These are phyloP conservation scores for Zaprionus lachaisei DNA, from an alignment of 1,140 invertebrate species.

Conservation along the genomic window DNA sequence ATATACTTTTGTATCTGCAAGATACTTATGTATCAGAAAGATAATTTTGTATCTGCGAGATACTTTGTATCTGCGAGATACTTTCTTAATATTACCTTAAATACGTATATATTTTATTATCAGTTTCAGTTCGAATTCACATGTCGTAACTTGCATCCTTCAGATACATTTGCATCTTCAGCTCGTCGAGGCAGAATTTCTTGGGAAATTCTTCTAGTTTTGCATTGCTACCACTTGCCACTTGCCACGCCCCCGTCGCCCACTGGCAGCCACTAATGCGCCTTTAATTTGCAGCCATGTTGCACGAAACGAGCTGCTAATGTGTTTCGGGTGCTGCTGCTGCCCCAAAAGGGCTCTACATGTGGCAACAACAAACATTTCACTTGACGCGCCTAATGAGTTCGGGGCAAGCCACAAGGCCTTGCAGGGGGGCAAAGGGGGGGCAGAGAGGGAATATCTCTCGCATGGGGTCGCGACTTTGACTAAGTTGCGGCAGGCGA, in stretches of 20 bases:
- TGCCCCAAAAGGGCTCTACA: conserved; percentile 41
- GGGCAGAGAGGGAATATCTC: background rate
- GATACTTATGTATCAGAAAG: background rate
- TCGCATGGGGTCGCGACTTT: conserved; percentile 53
- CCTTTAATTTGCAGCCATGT: conserved; percentile 77
- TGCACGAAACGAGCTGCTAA: conserved; percentile 76
- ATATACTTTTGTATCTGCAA: background rate
- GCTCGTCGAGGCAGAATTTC: conserved; percentile 20
- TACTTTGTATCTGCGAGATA: too few species aligned
- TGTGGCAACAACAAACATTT: conserved; percentile 68
- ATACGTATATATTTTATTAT: too few species aligned
- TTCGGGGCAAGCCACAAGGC: conserved; percentile 37
- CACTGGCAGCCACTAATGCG: conserved; percentile 57
- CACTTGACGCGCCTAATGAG: conserved; percentile 81
- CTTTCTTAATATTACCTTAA: too few species aligned
- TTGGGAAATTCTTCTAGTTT: conserved; percentile 44
- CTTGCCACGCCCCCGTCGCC: conserved; percentile 10
- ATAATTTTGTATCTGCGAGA: background rate
- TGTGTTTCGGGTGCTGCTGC: conserved; percentile 60
- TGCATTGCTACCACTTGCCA: conserved; percentile 21
- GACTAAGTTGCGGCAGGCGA: conserved; percentile 59
- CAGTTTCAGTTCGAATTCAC: too few species aligned
- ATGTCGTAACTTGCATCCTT: background rate
- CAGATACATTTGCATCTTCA: conserved; percentile 9
- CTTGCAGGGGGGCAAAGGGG: background rate